Evolutionary conservation across 1,140 invertebrate genomes (phyloP).

Genomic region (Ostrea denselamellosa): DNA sequence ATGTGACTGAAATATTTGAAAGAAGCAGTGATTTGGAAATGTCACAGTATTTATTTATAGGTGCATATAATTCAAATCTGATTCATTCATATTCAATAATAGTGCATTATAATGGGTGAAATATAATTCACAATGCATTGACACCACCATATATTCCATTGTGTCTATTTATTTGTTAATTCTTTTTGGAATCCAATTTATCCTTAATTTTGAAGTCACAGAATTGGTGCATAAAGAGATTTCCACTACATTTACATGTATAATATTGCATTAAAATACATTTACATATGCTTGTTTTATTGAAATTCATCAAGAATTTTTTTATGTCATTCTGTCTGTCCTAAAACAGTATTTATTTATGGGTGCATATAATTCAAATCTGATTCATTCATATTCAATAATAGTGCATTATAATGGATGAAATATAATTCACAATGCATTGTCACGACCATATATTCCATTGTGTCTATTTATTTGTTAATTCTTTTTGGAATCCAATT

Average conservation of each 20-base stretch:
- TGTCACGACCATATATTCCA: not conserved
- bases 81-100: not conserved
- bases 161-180: not conserved
- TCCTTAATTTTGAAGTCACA: no score
- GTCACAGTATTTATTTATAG: slow-evolving; percentile 46
- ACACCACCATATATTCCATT: not conserved
- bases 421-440: not conserved
- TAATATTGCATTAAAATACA: not conserved
- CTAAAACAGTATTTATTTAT: slow-evolving; percentile 48
- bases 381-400: not conserved
- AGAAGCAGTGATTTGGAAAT: slow-evolving; percentile 42
- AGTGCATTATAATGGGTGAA: no score
- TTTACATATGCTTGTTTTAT: no score
- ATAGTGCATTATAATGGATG: no score
- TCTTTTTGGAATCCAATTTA: not conserved
- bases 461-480: not conserved
- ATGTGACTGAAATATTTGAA: slow-evolving; percentile 53
- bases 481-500: not conserved
- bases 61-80: no score
- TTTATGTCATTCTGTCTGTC: no score
- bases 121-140: no score
- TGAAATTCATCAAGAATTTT: not conserved
- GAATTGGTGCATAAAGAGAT: no score
- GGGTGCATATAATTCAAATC: no score
- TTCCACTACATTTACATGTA: not conserved